phyloP scores from a whole-genome alignment of 2,797 vertebrate genomes.

The Podarcis siculus region DNA sequence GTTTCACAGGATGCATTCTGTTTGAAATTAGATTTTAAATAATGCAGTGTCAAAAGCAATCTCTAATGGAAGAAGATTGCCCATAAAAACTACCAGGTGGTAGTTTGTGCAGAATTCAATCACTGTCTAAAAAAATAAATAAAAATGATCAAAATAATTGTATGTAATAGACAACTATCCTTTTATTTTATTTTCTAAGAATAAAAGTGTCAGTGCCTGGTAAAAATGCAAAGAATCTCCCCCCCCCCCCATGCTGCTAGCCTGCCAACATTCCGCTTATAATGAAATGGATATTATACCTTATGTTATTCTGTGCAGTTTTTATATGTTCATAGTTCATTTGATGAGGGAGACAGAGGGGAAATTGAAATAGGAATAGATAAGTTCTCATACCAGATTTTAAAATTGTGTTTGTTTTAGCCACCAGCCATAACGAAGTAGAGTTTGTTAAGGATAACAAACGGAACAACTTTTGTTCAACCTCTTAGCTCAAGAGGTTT shows the following conservation, averaged over 20 bases:
- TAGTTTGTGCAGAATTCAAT: constrained; percentile 54
- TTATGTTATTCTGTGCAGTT: constrained; percentile 19
- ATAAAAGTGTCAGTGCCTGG: constrained; percentile 16
- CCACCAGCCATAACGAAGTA: neutral
- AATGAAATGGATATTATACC: neutral
- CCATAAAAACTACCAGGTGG: constrained; percentile 48
- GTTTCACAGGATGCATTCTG: constrained; percentile 42
- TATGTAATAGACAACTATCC: constrained; percentile 6
- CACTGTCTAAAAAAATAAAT: constrained; percentile 20
- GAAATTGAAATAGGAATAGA: constrained; percentile 3
- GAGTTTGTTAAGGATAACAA: neutral
- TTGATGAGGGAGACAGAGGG: neutral
- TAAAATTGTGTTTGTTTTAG: constrained; percentile 1
- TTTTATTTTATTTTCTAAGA: constrained; percentile 48
- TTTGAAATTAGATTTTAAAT: constrained; percentile 67
- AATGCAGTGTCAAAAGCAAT: constrained; percentile 31
- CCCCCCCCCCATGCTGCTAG: no score
- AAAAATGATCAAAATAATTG: constrained; percentile 51
- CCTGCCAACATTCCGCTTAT: constrained; percentile 16
- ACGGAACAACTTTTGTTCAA: neutral
- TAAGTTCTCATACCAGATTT: neutral
- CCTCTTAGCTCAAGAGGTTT: neutral
- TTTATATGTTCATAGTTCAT: neutral
- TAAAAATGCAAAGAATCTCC: constrained; percentile 1
- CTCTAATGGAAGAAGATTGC: constrained; percentile 35